phyloP scores from a whole-genome alignment of 2,113 vertebrate genomes.

The Chauna torquata region DNA sequence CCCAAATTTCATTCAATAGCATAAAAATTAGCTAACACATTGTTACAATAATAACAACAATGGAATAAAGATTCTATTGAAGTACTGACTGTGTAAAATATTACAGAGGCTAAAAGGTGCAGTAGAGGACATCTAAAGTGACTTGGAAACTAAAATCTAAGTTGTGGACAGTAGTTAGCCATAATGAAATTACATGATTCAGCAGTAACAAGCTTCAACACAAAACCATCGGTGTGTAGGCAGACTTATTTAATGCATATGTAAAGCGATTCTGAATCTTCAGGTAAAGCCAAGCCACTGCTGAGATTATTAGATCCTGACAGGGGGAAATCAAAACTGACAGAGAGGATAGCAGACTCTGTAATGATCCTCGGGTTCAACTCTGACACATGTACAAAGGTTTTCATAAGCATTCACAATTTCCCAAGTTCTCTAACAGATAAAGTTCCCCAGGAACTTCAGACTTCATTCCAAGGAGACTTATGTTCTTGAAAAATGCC shows the following conservation, averaged over 20 bases:
- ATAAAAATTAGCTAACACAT: background rate
- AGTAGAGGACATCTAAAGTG: background rate
- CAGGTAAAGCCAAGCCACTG: background rate
- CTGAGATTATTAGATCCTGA: background rate
- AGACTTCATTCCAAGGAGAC: background rate
- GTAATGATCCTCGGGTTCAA: background rate
- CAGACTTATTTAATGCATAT: background rate
- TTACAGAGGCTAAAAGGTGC: background rate
- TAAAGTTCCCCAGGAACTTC: background rate
- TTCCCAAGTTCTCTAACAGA: background rate
- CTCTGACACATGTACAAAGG: rapidly evolving
- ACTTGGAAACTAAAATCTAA: background rate
- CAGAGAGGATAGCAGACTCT: background rate
- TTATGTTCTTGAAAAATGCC: background rate
- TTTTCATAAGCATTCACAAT: background rate
- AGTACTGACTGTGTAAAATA: background rate
- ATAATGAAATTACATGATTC: background rate
- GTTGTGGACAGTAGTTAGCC: background rate
- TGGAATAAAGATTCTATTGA: background rate
- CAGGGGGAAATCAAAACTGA: background rate
- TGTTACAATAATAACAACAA: background rate
- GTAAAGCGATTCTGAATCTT: background rate
- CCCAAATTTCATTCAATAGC: background rate
- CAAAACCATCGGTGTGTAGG: background rate
- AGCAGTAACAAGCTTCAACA: background rate